Conservation (phyloP, 1,140 invertebrate genomes). For the Lethrus apterus region DNA sequence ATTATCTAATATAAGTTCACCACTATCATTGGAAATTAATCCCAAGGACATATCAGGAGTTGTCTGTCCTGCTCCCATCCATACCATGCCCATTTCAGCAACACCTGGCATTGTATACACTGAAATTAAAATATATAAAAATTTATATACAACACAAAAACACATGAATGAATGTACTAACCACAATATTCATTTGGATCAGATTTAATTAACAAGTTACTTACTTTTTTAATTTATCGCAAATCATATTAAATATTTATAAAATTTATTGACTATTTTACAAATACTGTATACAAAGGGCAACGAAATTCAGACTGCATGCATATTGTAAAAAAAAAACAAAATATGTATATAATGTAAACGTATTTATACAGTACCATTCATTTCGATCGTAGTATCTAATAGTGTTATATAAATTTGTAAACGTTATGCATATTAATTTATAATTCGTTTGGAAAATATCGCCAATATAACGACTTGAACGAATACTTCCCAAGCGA, state of each 20-base stretch:
- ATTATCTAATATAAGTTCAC: slow-evolving; percentile 47
- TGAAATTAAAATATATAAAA: too few species aligned
- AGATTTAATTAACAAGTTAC: too few species aligned
- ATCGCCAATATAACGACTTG: slow-evolving; percentile 5
- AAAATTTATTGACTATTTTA: too few species aligned
- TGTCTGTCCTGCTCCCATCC: slow-evolving; percentile 61
- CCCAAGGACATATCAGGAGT: slow-evolving; percentile 44
- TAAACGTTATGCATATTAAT: slow-evolving; percentile 4
- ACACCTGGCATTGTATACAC: slow-evolving; percentile 48
- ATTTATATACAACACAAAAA: too few species aligned
- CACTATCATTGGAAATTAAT: slow-evolving; percentile 31
- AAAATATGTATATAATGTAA: background rate
- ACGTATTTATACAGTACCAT: slow-evolving; percentile 5
- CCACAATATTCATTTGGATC: background rate
- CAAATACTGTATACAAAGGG: too few species aligned
- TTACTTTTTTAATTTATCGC: too few species aligned
- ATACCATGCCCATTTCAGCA: slow-evolving; percentile 62
- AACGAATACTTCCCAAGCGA: background rate
- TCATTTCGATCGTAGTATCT: slow-evolving; percentile 7
- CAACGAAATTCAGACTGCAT: too few species aligned
- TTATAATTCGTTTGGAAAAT: slow-evolving; percentile 2
- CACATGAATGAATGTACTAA: too few species aligned
- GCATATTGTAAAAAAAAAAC: too few species aligned
- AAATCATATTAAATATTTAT: slow-evolving; percentile 3
- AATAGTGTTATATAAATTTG: slow-evolving; percentile 2